Evolutionary conservation across 2,888 invertebrate species (phyloP).

Genomic region (Schrankia costaestrigalis): DNA sequence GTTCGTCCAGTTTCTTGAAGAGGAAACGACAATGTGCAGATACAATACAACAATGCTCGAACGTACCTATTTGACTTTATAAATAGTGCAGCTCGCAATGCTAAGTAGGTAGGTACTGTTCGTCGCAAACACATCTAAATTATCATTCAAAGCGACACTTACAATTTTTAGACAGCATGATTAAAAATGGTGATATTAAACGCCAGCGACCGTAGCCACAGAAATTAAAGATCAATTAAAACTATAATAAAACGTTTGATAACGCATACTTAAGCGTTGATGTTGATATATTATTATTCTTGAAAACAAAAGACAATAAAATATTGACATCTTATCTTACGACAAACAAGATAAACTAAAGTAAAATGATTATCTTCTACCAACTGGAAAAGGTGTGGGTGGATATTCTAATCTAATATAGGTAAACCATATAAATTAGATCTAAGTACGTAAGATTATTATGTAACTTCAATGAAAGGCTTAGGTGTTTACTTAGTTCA

Average conservation of each 20-base stretch:
- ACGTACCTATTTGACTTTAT: slow-evolving; percentile 73
- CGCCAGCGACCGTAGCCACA: no score
- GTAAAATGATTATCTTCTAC: slow-evolving; percentile 1
- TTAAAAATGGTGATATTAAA: no score
- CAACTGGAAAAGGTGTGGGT: slow-evolving; percentile 1
- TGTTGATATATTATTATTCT: neutral
- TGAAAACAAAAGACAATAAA: neutral
- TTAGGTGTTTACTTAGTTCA: no score
- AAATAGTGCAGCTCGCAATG: slow-evolving; percentile 64
- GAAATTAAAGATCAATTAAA: no score
- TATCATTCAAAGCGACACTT: slow-evolving; percentile 16
- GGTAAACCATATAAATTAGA: no score
- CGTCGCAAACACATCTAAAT: slow-evolving; percentile 20
- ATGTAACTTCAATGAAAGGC: no score
- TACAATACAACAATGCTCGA: slow-evolving; percentile 74
- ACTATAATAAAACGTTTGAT: no score
- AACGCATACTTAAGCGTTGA: no score
- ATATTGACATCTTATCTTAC: slow-evolving; percentile 7
- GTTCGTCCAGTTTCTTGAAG: slow-evolving; percentile 54
- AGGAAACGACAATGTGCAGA: slow-evolving; percentile 59
- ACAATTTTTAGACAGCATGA: no score
- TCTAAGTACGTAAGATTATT: no score
- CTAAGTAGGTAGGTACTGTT: slow-evolving; percentile 39
- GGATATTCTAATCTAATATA: no score
- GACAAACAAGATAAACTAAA: slow-evolving; percentile 6